These are phyloP conservation scores for Halcyon badia DNA, from an alignment of 2,797 vertebrate genomes.

Conservation along the genomic window DNA sequence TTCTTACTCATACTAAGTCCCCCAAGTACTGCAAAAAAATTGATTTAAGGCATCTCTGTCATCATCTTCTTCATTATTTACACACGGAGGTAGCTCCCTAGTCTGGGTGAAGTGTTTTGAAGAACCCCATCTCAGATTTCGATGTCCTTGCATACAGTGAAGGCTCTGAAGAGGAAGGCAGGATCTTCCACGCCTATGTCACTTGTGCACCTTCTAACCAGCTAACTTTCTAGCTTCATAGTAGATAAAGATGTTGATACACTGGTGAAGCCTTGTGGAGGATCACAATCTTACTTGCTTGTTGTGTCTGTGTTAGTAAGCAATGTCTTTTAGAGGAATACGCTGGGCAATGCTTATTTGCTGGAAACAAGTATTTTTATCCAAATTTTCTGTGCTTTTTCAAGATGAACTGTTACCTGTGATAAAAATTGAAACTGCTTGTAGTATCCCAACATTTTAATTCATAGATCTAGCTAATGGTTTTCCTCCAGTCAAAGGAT, in stretches of 20 bases:
- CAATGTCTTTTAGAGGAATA: neutral
- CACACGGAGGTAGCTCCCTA: neutral
- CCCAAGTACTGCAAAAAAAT: neutral
- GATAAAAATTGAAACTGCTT: neutral
- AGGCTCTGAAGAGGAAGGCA: neutral
- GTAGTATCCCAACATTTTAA: neutral
- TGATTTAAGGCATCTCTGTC: neutral
- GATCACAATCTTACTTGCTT: neutral
- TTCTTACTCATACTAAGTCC: neutral
- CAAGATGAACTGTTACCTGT: neutral
- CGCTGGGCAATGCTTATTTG: neutral
- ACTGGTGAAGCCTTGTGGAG: fast-evolving
- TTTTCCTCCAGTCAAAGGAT: slow-evolving; percentile 85
- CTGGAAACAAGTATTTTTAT: neutral
- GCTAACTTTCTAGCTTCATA: neutral
- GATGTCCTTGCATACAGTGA: neutral
- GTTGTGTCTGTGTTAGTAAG: neutral
- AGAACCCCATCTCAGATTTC: neutral
- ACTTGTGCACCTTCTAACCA: neutral
- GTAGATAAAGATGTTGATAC: neutral
- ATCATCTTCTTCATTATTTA: neutral
- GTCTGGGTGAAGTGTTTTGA: neutral
- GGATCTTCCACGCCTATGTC: neutral
- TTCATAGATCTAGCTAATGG: neutral
- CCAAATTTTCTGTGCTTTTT: neutral